Evolutionary conservation across 2,797 vertebrate genomes (phyloP), one percentile per base, ranked within the genome.

Genomic region (Taenioides sp.): DNA sequence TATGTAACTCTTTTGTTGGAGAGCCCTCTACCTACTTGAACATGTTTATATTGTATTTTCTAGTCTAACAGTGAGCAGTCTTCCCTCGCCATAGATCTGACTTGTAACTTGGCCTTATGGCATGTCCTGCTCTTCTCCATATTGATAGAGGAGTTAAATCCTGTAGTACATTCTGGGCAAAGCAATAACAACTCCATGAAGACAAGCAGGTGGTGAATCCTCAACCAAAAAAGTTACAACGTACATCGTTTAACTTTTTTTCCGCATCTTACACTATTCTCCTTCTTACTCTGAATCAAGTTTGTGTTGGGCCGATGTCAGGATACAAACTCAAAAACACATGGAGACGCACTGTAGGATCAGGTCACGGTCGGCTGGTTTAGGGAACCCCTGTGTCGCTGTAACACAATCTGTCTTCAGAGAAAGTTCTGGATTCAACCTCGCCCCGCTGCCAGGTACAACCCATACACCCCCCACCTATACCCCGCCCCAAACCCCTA

Each of bases 391-490:
- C 83, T 80, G 81, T 86, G 84, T 84, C 88, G 82, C 77, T 84
- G 87, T 88, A 93, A 91, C 72, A 80, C 84, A 87, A 88, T 89
- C 86, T 83, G 86, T 80, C 86, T 86, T 71, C 12, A 4, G 84
- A 87, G 88, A 91, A 88, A 79, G 84, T 88, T 91, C 84, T 89
- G 86, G 88, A 88, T 89, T 87, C 87, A 87, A 86, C 83, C 78
- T 80, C 88, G 86, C 87, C 87, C 87, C 79, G 80, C 75, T 87
- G 88, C 88, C 88, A 92, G 89, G 92, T 91, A 91, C 83, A 76
- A 17, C 40, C 22, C 40, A 17, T 10, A 27, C 63, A 40, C 20
- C 81, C 76, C 63, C 74, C 22, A 25, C 34, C 62, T 47, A 57
- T 12, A 50, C 23, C 47, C 79, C 80, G 77, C 84, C 76, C 72